Evolutionary conservation across 2,797 vertebrate genomes (phyloP).

Genomic region (Syngnathus acus): DNA sequence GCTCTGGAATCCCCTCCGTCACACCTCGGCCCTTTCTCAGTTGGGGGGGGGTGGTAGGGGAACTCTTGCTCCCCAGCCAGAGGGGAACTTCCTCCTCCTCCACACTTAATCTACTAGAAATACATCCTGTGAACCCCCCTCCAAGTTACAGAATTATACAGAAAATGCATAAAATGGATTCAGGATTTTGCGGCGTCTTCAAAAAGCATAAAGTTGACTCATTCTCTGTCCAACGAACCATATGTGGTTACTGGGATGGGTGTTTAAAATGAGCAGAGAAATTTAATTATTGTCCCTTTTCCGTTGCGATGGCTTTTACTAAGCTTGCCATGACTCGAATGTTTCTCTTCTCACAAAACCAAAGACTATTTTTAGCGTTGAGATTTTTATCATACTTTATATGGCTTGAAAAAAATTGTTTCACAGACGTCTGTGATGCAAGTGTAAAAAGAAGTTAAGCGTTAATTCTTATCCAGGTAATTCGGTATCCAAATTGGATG

Average conservation of each 20-base stretch:
- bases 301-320: not conserved
- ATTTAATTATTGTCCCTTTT: not conserved
- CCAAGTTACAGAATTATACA: slow-evolving; percentile 12
- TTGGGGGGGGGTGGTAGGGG: slow-evolving; percentile 17
- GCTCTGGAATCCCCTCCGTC: slow-evolving; percentile 58
- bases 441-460: no score
- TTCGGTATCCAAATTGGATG: no score
- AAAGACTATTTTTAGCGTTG: not conserved
- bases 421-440: no score
- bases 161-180: slow-evolving; percentile 17
- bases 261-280: not conserved
- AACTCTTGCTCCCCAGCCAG: slow-evolving; percentile 30
- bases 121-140: slow-evolving; percentile 13
- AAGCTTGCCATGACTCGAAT: not conserved
- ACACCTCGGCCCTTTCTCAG: slow-evolving; percentile 59
- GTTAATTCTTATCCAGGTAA: no score
- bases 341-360: not conserved
- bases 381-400: not conserved
- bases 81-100: slow-evolving; percentile 48
- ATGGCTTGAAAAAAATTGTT: not conserved
- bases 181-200: not conserved
- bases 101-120: slow-evolving; percentile 48
- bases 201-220: slow-evolving; percentile 1
- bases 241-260: not conserved
- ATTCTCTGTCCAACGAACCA: not conserved